Evolutionary conservation across 2,888 invertebrate species (phyloP).

Genomic region (Drosophila putrida): DNA sequence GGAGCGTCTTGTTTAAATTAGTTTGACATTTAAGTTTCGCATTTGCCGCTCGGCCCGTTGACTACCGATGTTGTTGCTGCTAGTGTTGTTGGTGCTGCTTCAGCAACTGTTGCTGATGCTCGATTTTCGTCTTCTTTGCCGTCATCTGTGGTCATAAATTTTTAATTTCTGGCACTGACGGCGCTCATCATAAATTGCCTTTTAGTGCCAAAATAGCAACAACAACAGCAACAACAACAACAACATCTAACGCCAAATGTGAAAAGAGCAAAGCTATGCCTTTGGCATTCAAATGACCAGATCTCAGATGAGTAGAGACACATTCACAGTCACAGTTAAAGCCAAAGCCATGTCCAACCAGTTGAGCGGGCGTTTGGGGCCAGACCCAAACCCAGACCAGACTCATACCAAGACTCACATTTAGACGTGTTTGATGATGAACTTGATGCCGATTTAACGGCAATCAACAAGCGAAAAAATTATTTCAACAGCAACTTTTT

Average conservation of each 20-base stretch:
- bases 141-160: conserved; percentile 65
- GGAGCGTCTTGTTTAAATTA: conserved; percentile 72
- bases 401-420: conserved; percentile 10
- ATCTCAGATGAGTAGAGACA: conserved; percentile 32
- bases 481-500: conserved; percentile 15
- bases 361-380: conserved; percentile 56
- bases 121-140: conserved; percentile 27
- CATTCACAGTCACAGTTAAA: conserved; percentile 1
- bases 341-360: conserved; percentile 41
- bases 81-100: background rate
- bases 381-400: conserved; percentile 18
- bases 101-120: conserved; percentile 10
- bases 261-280: conserved; percentile 64
- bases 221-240: conserved; percentile 17
- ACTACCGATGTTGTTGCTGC: conserved; percentile 16
- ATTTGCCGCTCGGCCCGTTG: conserved; percentile 31
- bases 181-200: conserved; percentile 75
- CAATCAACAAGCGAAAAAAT: conserved; percentile 35
- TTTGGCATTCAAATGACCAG: conserved; percentile 79
- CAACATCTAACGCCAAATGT: conserved; percentile 50
- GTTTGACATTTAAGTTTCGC: conserved; percentile 76
- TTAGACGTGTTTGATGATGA: conserved; percentile 74
- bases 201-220: conserved; percentile 47
- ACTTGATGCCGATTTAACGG: conserved; percentile 70
- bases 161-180: conserved; percentile 62